A percentile compares a stretch with the other conserved stretches of the same genome.
Evolutionary conservation across 2,888 invertebrate genomes (phyloP).

Genomic region (Oxyteleia sp.): DNA sequence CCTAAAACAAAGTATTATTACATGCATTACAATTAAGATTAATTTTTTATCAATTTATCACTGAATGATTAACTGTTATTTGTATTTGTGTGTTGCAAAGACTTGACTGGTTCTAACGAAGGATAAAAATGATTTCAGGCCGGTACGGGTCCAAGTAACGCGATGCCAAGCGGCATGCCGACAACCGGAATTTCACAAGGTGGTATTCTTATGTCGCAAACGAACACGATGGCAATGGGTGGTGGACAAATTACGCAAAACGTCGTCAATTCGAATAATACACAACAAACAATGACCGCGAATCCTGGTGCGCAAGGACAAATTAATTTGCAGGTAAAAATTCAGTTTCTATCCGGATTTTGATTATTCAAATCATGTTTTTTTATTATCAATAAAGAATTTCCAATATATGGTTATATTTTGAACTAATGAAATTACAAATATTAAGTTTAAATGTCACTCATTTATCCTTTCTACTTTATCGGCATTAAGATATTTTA

Average conservation of each 20-base stretch:
- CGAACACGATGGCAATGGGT: slow-evolving; percentile 89
- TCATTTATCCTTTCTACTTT: too few species aligned
- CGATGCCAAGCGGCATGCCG: slow-evolving; percentile 83
- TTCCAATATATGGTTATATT: too few species aligned
- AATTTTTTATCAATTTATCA: background rate
- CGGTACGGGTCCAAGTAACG: slow-evolving; percentile 78
- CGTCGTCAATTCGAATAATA: slow-evolving; percentile 87
- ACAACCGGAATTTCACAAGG: slow-evolving; percentile 85
- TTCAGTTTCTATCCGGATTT: slow-evolving; percentile 6
- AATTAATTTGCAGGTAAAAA: slow-evolving; percentile 83
- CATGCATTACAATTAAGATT: background rate
- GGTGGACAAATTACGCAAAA: slow-evolving; percentile 90
- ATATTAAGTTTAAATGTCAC: too few species aligned
- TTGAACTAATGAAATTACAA: too few species aligned
- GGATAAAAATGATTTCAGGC: slow-evolving; percentile 66
- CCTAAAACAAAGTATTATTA: slow-evolving; percentile 9
- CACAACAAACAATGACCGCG: slow-evolving; percentile 82
- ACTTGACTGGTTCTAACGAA: background rate
- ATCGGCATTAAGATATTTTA: too few species aligned
- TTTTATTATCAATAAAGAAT: too few species aligned
- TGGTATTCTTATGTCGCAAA: slow-evolving; percentile 88
- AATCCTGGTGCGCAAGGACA: slow-evolving; percentile 83
- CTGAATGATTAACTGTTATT: background rate
- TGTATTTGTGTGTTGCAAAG: background rate
- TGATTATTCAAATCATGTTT: too few species aligned